Evolutionary conservation across 2,888 invertebrate species (phyloP).

Genomic region (Tigriopus californicus): DNA sequence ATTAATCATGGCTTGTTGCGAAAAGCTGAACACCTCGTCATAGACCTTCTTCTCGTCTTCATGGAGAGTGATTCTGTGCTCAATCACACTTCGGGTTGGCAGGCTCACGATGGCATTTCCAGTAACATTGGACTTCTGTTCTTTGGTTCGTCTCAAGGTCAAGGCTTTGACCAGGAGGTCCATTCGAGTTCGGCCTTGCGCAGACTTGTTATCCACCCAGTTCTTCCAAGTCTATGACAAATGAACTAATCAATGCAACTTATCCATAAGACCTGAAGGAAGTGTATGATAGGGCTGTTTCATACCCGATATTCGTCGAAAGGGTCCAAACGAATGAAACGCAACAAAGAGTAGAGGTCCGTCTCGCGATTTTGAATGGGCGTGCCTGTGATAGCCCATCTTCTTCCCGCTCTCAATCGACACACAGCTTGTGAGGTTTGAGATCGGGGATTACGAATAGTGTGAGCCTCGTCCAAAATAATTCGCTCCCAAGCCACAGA

Average conservation of each 20-base stretch:
- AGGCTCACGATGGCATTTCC: slow-evolving; percentile 35
- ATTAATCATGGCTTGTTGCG: slow-evolving; percentile 20
- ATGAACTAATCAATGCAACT: slow-evolving; percentile 24
- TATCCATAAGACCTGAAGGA: neutral
- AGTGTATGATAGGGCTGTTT: neutral
- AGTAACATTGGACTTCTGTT: slow-evolving; percentile 6
- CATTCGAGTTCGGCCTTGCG: slow-evolving; percentile 51
- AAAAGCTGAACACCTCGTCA: slow-evolving; percentile 39
- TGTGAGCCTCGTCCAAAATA: slow-evolving; percentile 83
- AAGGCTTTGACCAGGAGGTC: slow-evolving; percentile 63
- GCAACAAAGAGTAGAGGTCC: slow-evolving; percentile 23
- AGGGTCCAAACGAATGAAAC: slow-evolving; percentile 66
- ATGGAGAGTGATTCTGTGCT: slow-evolving; percentile 32
- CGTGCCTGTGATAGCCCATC: slow-evolving; percentile 82
- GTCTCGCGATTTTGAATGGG: slow-evolving; percentile 38
- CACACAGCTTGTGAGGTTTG: slow-evolving; percentile 51
- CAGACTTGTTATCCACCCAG: slow-evolving; percentile 68
- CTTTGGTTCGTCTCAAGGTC: slow-evolving; percentile 70
- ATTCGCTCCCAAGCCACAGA: slow-evolving; percentile 62
- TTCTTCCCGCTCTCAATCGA: slow-evolving; percentile 38
- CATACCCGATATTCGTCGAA: slow-evolving; percentile 52
- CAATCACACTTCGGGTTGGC: slow-evolving; percentile 39
- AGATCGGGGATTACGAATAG: slow-evolving; percentile 68
- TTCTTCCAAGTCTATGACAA: slow-evolving; percentile 62
- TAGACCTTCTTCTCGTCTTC: slow-evolving; percentile 55